Percentiles rank a stretch among this genome's conserved stretches.
These are phyloP conservation scores for Pantala flavescens DNA, from an alignment of 1,140 invertebrate species.

Conservation along the genomic window DNA sequence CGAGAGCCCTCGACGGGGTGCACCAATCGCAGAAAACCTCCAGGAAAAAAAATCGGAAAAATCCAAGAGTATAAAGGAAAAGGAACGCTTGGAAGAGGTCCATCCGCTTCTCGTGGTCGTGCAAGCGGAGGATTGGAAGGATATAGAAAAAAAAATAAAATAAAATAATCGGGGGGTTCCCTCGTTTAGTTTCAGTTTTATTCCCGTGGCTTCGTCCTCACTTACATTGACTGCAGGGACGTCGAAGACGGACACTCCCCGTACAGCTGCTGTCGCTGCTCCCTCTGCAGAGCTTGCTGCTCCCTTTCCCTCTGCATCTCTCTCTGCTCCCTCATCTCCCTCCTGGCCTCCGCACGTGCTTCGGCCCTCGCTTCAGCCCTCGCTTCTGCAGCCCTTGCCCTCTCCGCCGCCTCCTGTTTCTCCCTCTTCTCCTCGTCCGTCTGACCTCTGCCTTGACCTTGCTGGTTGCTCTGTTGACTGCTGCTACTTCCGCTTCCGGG, in stretches of 20 bases:
- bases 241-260: background rate
- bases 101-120: no score
- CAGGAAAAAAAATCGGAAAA: no score
- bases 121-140: no score
- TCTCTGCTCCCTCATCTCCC: background rate
- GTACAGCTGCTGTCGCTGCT: background rate
- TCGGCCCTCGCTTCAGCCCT: background rate
- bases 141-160: no score
- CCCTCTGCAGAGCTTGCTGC: background rate
- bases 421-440: constrained; percentile 1
- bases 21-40: no score
- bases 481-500: constrained; percentile 41
- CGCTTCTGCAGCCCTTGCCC: background rate
- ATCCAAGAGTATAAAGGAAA: no score
- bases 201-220: background rate
- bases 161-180: no score
- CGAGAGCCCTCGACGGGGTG: no score
- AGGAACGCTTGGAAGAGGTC: no score
- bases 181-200: no score
- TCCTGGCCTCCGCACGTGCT: background rate
- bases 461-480: background rate
- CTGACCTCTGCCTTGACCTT: background rate
- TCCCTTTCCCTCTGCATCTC: background rate
- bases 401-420: constrained; percentile 1
- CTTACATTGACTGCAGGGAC: background rate